phyloP scores from a whole-genome alignment of 92 coral and sea anemone species.

The Bergia sp. region DNA sequence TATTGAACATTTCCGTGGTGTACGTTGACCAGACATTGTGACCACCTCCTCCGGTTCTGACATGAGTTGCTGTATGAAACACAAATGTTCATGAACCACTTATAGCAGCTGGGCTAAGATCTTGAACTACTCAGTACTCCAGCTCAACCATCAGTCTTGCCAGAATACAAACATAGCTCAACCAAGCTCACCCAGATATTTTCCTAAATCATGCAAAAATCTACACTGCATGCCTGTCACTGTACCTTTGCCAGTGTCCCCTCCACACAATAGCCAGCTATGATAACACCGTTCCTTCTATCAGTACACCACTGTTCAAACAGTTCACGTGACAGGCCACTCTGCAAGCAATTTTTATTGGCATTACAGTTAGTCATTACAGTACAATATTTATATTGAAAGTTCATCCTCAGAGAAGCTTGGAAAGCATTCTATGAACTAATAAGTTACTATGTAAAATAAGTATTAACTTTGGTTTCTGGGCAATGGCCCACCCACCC shows the following conservation, averaged over 20 bases:
- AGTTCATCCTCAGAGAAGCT: not conserved
- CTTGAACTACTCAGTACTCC: no score
- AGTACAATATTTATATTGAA: not conserved
- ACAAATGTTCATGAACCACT: no score
- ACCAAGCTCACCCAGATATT: not conserved
- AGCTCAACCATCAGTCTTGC: no score
- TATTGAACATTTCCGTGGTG: conserved; percentile 92
- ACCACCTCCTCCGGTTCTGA: conserved; percentile 95
- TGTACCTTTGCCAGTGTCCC: conserved; percentile 96
- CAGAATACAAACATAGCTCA: no score
- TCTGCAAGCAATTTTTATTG: conserved; percentile 49
- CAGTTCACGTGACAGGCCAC: conserved; percentile 96
- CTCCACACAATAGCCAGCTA: conserved; percentile 97
- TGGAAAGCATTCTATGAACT: no score
- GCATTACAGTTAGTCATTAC: not conserved
- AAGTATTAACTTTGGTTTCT: no score
- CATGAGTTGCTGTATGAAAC: conserved; percentile 77
- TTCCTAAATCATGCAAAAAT: no score
- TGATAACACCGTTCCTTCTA: conserved; percentile 94
- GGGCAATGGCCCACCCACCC: no score
- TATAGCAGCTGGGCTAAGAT: no score
- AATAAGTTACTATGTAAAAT: no score
- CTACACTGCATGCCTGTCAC: not conserved
- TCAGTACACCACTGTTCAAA: conserved; percentile 99
- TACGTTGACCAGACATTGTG: conserved; percentile 95